Evolutionary conservation across 2,113 vertebrate genomes (phyloP).

Genomic region (Otolemur garnettii): DNA sequence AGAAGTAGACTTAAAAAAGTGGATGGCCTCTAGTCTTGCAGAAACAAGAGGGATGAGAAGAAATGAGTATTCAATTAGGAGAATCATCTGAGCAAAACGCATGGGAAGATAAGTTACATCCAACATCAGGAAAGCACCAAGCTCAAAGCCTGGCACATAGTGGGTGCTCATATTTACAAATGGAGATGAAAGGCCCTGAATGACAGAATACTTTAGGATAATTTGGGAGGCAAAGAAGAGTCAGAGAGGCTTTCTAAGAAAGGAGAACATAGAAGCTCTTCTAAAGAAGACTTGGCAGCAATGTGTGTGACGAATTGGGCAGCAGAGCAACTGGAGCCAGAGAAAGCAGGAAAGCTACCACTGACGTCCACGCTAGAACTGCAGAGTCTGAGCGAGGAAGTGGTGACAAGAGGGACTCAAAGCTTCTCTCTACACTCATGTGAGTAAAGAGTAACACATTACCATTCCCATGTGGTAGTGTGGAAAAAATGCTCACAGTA

Average conservation of each 20-base stretch:
- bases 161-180: neutral
- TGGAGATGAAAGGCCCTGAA: neutral
- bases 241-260: slow-evolving; percentile 25
- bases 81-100: neutral
- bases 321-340: neutral
- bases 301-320: neutral
- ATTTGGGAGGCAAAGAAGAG: slow-evolving; percentile 10
- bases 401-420: neutral
- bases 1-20: slow-evolving; percentile 4
- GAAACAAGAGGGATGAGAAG: neutral
- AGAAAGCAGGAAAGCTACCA: neutral
- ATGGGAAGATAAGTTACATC: neutral
- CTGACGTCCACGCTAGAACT: neutral
- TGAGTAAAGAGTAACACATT: neutral
- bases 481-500: neutral
- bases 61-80: neutral
- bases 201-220: slow-evolving; percentile 14
- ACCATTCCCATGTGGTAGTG: neutral
- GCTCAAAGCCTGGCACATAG: neutral
- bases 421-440: neutral
- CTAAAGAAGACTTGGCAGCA: slow-evolving; percentile 48
- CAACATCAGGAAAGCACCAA: slow-evolving; percentile 32
- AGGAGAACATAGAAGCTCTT: neutral
- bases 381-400: neutral
- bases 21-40: neutral